Evolutionary conservation across 2,888 invertebrate genomes (phyloP).

Genomic region (Junonia oenone): DNA sequence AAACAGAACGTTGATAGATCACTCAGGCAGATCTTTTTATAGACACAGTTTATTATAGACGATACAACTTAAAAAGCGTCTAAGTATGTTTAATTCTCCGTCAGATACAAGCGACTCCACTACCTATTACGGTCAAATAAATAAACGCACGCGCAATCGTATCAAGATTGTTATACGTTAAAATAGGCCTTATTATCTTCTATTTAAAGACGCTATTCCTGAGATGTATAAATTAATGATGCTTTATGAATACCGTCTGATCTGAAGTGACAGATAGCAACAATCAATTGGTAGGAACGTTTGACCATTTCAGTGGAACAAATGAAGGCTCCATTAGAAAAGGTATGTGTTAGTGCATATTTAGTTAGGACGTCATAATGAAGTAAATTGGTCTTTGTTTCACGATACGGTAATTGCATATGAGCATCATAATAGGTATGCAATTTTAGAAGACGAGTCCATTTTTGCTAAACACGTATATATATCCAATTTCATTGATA

Average conservation of each 20-base stretch:
- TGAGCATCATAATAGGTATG: no score
- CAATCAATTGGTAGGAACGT: slow-evolving; percentile 21
- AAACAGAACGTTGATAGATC: no score
- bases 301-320: slow-evolving; percentile 14
- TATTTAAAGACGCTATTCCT: slow-evolving; percentile 8
- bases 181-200: slow-evolving; percentile 7
- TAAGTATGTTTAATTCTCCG: neutral
- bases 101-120: slow-evolving; percentile 8
- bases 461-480: no score
- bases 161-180: slow-evolving; percentile 14
- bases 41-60: no score
- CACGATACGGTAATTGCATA: no score
- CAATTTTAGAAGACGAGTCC: no score
- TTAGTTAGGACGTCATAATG: neutral
- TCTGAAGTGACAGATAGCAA: slow-evolving; percentile 46
- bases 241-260: slow-evolving; percentile 43
- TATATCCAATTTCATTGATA: no score
- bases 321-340: neutral
- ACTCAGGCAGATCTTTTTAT: no score
- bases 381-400: no score
- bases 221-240: slow-evolving; percentile 18
- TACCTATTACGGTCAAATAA: slow-evolving; percentile 33
- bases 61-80: neutral
- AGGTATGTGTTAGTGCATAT: neutral
- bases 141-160: slow-evolving; percentile 22